phyloP scores from a whole-genome alignment of 1,140 invertebrate genomes.

The Drosophila sproati region DNA sequence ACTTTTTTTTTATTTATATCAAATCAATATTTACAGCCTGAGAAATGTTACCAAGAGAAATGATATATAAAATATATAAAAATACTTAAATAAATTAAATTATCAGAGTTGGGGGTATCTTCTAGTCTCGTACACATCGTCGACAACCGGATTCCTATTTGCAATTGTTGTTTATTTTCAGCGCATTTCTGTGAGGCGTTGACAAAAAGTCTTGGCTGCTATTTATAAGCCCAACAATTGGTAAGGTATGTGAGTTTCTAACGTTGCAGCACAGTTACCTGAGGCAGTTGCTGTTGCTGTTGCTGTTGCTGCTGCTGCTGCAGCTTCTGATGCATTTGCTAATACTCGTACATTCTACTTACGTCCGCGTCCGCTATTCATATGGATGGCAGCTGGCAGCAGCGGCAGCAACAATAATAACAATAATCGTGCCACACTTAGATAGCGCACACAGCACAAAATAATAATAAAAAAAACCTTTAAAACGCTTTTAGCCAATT shows the following conservation, averaged over 20 bases:
- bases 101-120: constrained; percentile 19
- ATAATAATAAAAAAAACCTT: constrained; percentile 16
- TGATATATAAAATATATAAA: background rate
- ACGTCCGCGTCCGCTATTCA: constrained; percentile 32
- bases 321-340: constrained; percentile 2
- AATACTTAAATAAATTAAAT: background rate
- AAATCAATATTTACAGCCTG: background rate
- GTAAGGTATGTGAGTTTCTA: constrained; percentile 26
- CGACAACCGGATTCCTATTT: background rate
- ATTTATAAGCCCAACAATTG: constrained; percentile 62
- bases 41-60: too few relatives aligned
- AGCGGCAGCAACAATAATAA: constrained; percentile 65
- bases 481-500: constrained; percentile 77
- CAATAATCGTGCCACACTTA: constrained; percentile 82
- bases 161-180: constrained; percentile 45
- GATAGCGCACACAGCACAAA: constrained; percentile 56
- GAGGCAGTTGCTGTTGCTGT: constrained; percentile 34
- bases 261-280: constrained; percentile 50
- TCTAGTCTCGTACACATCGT: background rate
- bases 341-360: constrained; percentile 24
- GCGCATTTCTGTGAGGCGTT: constrained; percentile 54
- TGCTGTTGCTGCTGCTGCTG: constrained; percentile 21
- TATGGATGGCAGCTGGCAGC: constrained; percentile 62
- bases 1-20: too few relatives aligned
- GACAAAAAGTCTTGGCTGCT: constrained; percentile 66